phyloP scores from a whole-genome alignment of 2,113 vertebrate genomes.

The Heterocephalus glaber region DNA sequence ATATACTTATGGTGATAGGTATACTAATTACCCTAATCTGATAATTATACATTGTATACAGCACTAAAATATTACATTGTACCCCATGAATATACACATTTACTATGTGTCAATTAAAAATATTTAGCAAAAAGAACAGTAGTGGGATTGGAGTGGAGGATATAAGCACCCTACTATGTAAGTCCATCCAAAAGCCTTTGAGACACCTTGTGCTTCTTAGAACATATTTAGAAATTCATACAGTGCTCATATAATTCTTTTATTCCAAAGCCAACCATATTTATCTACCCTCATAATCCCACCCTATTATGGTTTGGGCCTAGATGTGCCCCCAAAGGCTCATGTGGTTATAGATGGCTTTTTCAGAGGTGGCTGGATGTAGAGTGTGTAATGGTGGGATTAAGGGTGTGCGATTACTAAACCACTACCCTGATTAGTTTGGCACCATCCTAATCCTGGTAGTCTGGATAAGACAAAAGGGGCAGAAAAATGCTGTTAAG shows the following conservation, averaged over 20 bases:
- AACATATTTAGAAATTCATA: background rate
- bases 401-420: too few species aligned
- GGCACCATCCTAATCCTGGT: too few species aligned
- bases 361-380: too few species aligned
- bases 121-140: background rate
- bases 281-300: background rate
- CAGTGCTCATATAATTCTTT: background rate
- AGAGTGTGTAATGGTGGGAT: too few species aligned
- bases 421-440: too few species aligned
- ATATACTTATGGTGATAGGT: background rate
- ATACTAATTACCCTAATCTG: background rate
- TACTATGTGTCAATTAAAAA: background rate
- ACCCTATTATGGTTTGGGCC: background rate
- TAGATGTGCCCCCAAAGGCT: too few species aligned
- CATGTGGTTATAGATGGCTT: too few species aligned
- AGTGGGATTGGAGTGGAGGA: background rate
- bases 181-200: background rate
- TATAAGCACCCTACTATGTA: background rate
- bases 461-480: too few species aligned
- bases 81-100: background rate
- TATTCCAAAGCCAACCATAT: background rate
- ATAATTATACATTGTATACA: background rate
- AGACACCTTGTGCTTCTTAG: background rate
- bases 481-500: too few species aligned
- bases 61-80: background rate